These are phyloP conservation scores for Petaurus breviceps DNA, from an alignment of 2,113 vertebrate species.

Conservation along the genomic window DNA sequence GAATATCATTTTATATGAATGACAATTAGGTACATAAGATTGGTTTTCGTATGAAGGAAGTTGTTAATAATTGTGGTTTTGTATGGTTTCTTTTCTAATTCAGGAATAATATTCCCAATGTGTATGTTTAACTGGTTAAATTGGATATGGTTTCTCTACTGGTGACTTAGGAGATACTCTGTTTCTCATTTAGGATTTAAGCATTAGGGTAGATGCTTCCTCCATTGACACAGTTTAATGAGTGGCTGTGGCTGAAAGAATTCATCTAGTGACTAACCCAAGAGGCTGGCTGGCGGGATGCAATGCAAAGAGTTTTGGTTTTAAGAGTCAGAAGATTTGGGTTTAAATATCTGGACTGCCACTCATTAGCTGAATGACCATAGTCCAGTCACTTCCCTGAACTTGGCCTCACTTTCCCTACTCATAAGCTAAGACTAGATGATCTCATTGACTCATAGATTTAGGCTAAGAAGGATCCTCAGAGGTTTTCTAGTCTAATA, in stretches of 20 bases:
- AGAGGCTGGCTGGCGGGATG: background rate
- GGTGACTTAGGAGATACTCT: background rate
- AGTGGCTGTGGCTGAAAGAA: background rate
- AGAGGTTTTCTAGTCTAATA: background rate
- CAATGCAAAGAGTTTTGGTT: background rate
- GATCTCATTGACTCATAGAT: background rate
- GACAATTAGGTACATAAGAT: slow-evolving; percentile 29
- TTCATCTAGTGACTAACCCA: background rate
- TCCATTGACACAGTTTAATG: background rate
- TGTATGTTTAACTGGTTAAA: background rate
- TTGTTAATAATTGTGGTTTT: slow-evolving; percentile 57
- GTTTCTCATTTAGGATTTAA: background rate
- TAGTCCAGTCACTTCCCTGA: background rate
- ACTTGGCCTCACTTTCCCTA: background rate
- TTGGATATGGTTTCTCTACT: slow-evolving; percentile 21
- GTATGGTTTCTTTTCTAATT: slow-evolving; percentile 36
- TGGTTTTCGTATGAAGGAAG: slow-evolving; percentile 47
- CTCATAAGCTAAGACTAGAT: background rate
- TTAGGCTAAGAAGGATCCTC: background rate
- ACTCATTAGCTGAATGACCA: background rate
- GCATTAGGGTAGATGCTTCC: background rate
- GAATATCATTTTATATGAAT: slow-evolving; percentile 39
- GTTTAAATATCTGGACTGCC: background rate
- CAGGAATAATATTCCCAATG: slow-evolving; percentile 35
- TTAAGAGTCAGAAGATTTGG: background rate